Evolutionary conservation across 2,797 vertebrate genomes (phyloP).

Genomic region (Myripristis murdjan): DNA sequence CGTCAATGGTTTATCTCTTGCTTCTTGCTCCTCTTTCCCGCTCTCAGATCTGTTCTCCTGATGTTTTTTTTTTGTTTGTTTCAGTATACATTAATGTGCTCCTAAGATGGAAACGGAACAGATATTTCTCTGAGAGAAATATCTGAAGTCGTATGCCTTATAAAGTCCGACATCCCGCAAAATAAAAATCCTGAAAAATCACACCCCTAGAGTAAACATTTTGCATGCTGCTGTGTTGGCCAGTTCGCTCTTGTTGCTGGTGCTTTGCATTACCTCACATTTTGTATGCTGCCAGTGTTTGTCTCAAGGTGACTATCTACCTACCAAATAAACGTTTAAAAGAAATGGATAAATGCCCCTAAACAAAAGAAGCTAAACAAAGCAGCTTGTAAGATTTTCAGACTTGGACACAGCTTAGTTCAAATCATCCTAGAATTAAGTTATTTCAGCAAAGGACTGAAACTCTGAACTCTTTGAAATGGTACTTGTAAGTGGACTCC

Average conservation of each 20-base stretch:
- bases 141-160: neutral
- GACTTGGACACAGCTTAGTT: neutral
- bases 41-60: conserved; percentile 43
- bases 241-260: neutral
- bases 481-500: neutral
- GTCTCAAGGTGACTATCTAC: conserved; percentile 35
- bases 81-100: conserved; percentile 9
- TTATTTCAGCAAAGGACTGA: neutral
- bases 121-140: conserved; percentile 1
- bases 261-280: neutral
- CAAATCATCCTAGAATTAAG: neutral
- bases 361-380: conserved; percentile 11
- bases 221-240: neutral
- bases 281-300: conserved; percentile 18
- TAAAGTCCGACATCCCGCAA: conserved; percentile 6
- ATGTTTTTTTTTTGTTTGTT: conserved; percentile 38
- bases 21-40: conserved; percentile 48
- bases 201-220: neutral
- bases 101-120: conserved; percentile 1
- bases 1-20: conserved; percentile 37
- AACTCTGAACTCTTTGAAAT: neutral
- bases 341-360: conserved; percentile 2
- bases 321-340: conserved; percentile 11
- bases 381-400: neutral
- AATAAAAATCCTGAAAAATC: conserved; percentile 24